phyloP scores from a whole-genome alignment of 2,113 vertebrate genomes.

The Sula dactylatra region DNA sequence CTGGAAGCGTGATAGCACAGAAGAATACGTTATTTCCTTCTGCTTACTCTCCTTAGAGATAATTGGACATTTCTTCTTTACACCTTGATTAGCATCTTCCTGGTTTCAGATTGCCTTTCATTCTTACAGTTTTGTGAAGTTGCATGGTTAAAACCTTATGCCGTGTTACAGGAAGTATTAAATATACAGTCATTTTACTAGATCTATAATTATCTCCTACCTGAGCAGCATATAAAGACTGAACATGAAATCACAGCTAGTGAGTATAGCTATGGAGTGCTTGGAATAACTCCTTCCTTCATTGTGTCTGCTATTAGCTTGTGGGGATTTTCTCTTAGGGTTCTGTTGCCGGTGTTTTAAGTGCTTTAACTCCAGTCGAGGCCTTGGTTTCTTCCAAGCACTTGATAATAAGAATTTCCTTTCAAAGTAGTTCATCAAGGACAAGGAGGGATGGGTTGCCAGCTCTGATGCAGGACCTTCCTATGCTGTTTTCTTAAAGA shows the following conservation, averaged over 20 bases:
- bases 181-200: neutral
- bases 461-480: neutral
- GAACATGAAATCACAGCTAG: neutral
- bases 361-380: neutral
- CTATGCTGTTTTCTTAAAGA: neutral
- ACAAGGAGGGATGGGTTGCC: neutral
- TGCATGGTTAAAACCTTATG: neutral
- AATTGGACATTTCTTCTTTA: neutral
- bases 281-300: neutral
- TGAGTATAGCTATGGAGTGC: neutral
- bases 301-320: accelerated
- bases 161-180: neutral
- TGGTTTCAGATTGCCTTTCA: neutral
- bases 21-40: neutral
- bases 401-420: neutral
- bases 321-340: neutral
- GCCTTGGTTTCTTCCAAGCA: neutral
- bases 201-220: neutral
- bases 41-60: neutral
- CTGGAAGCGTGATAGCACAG: accelerated
- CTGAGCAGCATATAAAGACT: neutral
- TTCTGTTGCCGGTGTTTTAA: neutral
- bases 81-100: neutral
- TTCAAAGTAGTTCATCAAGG: neutral
- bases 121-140: neutral